Base-by-base conservation (phyloP, 2,888 invertebrate species). In the Tyria jacobaeae region DNA sequence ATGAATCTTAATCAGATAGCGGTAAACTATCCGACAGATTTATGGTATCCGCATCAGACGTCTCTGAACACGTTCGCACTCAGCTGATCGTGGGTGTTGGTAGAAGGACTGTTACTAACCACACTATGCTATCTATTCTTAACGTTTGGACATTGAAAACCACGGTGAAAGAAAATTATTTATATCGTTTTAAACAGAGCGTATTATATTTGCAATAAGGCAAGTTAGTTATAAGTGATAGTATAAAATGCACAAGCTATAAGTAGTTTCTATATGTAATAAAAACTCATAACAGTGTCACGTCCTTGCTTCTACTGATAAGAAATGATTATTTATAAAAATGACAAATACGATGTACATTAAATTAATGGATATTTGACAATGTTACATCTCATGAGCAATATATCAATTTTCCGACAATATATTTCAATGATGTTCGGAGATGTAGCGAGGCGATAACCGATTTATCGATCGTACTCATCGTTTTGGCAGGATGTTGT, bases 281-380 rank as follows among this genome's bases (percentile, higher is more conserved):
- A 57, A 64, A 74, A 66, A 79, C 76, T 78, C 83, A 80, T 82
- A 80, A 78, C 73, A 82, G 78, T 80, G 83, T 80, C 81, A 80
- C 84, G 89, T 89, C 89, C 89, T 90, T 89, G 89, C 79, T 79
- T 82, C 80, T 71, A 71, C 73, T 81, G 89, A 90, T 89, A 89
- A 89, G 84, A 78, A 80, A 79, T 75, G 76, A 82, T 83, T 87
- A 86, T 88, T 87, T 83, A 85, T 87, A 86, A 85, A 85, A 84
- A 83, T 81, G 78, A 83, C 80, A 80, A 80, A 70, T 72, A 60
- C 74, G 64, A 68, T 68, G 64, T 69, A 68, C 60, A 72, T 62
- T 63, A 68, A 75, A 72, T 72, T 75, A 73, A 74, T 77, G 70
- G 64, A 66, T 75, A 74, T 76, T 76, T 79, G 72, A 75, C 78